Base-by-base conservation (phyloP, 2,113 vertebrate genomes). In the Columbina picui region DNA sequence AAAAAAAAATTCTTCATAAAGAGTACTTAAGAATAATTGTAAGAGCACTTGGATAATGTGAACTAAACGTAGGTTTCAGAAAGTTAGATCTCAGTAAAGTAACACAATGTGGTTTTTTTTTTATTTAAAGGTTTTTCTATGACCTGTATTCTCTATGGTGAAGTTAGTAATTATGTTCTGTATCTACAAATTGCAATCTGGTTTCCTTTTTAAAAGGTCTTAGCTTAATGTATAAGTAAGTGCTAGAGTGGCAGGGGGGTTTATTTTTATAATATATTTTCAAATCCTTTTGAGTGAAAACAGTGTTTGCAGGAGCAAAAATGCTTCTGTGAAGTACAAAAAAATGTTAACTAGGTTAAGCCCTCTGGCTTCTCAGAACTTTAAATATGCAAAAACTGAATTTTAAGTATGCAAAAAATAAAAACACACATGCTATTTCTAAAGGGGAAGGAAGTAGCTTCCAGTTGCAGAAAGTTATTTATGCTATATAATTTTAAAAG, bases 221-320 rank as follows among this genome's bases (percentile, higher is more conserved):
- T 76, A 52, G 11, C 25, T 55, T 90, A 34, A 57, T 56, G 8
- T 80, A 1, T 43, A 71, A 55, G 6, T 63, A 65, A 19, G 19
- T 19, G 19, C 71, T 59, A 60, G 20, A 85, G 12, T 39, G 26
- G 12, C 29, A 9, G 19, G 22, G 2, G 0, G 0, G 0, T 0
- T 36, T 78, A 20, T 52, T 68, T 71, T 55, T 60, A 23, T 38
- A 56, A 19, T 80, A 32, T 9, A 67, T 34, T n/a, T 53, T 84
- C 53, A 27, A 71, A 10, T 36, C 5, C 56, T 93, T 47, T 73
- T 32, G 1, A 64, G 25, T 80, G 69, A 65, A 69, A 83, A 26
- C 17, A 29, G 36, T 38, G 6, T 71, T 49, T 78, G 27, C 47
- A 74, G 47, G 17, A 67, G 25, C 78, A 16, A 74, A 69, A 74